phyloP scores from a whole-genome alignment of 2,888 invertebrate genomes.

The Scaptomyza reducta region DNA sequence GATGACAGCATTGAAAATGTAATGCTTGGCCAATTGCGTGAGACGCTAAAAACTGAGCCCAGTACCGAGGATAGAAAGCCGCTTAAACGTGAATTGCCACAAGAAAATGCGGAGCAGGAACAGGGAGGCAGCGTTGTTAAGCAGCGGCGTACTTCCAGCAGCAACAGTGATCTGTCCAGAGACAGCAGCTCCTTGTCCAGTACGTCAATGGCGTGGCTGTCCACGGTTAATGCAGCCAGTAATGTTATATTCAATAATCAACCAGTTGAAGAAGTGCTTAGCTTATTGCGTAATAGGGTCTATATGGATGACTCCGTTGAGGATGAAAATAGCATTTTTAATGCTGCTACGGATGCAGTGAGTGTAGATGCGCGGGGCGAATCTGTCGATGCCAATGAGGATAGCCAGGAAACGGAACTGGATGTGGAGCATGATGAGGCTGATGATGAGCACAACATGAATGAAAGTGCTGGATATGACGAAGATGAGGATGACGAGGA shows the following conservation, averaged over 20 bases:
- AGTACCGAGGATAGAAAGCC: constrained; percentile 49
- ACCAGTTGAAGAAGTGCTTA: constrained; percentile 34
- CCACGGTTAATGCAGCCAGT: constrained; percentile 16
- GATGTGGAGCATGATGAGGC: constrained; percentile 16
- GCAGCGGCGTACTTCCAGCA: constrained; percentile 42
- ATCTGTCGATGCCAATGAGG: constrained; percentile 39
- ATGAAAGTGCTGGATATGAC: constrained; percentile 1
- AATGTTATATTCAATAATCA: constrained; percentile 33
- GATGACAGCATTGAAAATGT: constrained; percentile 60
- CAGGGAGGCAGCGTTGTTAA: constrained; percentile 27
- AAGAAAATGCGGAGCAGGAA: neutral
- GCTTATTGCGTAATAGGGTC: constrained; percentile 19
- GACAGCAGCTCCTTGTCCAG: constrained; percentile 47
- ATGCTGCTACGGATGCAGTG: constrained; percentile 42
- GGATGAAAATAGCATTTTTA: constrained; percentile 28
- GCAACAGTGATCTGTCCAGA: constrained; percentile 58
- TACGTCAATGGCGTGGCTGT: constrained; percentile 41
- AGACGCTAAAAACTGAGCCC: constrained; percentile 50
- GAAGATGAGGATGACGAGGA: constrained; percentile 26
- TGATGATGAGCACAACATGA: neutral
- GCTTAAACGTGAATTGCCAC: constrained; percentile 36
- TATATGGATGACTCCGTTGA: constrained; percentile 36
- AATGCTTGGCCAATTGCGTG: constrained; percentile 52
- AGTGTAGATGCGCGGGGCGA: constrained; percentile 21
- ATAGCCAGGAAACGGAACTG: constrained; percentile 16